Conservation (phyloP, 1,140 invertebrate species). For the Metopolophium dirhodum region DNA sequence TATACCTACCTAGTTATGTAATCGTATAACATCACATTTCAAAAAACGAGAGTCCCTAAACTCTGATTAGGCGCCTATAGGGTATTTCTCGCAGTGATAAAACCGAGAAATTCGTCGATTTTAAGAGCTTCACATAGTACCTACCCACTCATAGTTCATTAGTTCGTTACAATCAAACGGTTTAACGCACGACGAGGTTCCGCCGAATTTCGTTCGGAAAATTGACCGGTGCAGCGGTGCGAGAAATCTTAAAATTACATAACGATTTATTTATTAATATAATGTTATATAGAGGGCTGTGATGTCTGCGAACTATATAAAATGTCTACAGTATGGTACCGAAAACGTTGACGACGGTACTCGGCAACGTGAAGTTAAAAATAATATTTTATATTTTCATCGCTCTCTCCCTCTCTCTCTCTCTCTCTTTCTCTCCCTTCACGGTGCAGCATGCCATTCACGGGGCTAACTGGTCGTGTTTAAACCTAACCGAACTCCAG, state of each 20-base stretch:
- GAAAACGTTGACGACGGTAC: not conserved
- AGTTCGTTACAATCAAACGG: not conserved
- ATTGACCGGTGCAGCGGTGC: not conserved
- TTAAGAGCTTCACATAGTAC: not conserved
- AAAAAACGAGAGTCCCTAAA: too few relatives aligned
- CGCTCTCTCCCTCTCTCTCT: too few relatives aligned
- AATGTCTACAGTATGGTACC: not conserved
- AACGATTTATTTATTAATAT: conserved; percentile 9
- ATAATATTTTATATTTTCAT: not conserved
- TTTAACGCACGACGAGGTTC: not conserved
- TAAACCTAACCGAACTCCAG: not conserved
- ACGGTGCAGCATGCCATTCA: not conserved
- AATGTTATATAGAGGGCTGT: not conserved
- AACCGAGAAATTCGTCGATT: not conserved
- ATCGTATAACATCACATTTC: too few relatives aligned
- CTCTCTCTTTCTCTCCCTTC: too few relatives aligned
- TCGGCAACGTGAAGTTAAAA: conserved; percentile 8
- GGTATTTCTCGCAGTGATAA: not conserved
- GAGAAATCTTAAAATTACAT: not conserved
- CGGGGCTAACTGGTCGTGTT: too few relatives aligned
- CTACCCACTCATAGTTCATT: not conserved
- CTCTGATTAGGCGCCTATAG: too few relatives aligned
- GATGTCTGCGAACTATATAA: not conserved
- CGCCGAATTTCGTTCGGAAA: not conserved
- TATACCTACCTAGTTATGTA: too few relatives aligned